Evolutionary conservation across 2,888 invertebrate genomes (phyloP).

Genomic region (Tridacna gigas): DNA sequence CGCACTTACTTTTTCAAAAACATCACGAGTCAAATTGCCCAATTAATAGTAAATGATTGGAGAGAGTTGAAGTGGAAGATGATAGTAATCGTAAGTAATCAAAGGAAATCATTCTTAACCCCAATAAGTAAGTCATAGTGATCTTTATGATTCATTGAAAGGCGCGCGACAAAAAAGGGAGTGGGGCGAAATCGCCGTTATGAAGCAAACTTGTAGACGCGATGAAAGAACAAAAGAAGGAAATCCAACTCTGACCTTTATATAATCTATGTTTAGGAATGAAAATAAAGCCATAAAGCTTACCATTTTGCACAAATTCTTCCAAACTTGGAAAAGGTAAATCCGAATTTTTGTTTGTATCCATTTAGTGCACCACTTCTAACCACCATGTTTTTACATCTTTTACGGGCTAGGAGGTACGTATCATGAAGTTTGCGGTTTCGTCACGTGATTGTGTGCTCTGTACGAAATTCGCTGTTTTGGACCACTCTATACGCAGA

Average conservation of each 20-base stretch:
- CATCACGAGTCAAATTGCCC: no score
- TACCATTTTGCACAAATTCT: constrained; percentile 59
- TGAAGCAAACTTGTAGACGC: no score
- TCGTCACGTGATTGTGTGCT: constrained; percentile 15
- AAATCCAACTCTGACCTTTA: no score
- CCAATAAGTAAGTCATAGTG: background rate
- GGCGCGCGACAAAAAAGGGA: constrained; percentile 30
- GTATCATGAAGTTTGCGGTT: constrained; percentile 25
- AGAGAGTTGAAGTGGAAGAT: background rate
- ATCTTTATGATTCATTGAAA: constrained; percentile 29
- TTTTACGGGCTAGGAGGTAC: constrained; percentile 13
- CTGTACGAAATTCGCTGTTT: background rate
- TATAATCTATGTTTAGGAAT: no score
- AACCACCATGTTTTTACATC: constrained; percentile 52
- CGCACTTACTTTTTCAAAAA: no score
- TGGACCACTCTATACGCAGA: no score
- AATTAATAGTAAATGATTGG: background rate
- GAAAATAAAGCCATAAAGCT: background rate
- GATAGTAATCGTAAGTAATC: background rate
- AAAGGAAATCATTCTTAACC: background rate
- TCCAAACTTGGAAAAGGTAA: constrained; percentile 62
- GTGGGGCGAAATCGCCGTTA: constrained; percentile 5
- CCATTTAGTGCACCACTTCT: constrained; percentile 45
- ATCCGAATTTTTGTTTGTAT: constrained; percentile 53
- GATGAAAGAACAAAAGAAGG: no score